Evolutionary conservation across 2,888 invertebrate species (phyloP).

Genomic region (Stomorhina lunata): DNA sequence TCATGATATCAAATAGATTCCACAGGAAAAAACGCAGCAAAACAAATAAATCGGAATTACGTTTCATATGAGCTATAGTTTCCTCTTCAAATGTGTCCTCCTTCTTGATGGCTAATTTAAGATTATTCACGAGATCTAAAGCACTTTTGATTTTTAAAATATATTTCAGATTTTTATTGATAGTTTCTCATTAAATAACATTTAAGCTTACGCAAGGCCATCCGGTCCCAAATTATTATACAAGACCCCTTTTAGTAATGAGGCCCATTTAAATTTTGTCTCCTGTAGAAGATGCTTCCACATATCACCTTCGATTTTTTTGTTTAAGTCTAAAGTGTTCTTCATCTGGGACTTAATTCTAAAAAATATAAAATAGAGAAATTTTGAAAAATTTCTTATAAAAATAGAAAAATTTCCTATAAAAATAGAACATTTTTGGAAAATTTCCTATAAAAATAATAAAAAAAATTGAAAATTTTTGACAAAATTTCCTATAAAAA

Average conservation of each 20-base stretch:
- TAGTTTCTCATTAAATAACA: too few relatives aligned
- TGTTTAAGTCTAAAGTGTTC: conserved; percentile 73
- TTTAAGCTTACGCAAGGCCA: conserved; percentile 71
- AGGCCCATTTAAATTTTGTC: conserved; percentile 72
- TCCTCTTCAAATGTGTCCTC: conserved; percentile 67
- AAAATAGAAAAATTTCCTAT: too few relatives aligned
- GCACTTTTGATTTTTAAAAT: too few relatives aligned
- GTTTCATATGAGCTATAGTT: conserved; percentile 67
- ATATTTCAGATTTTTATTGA: too few relatives aligned
- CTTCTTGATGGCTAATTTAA: conserved; percentile 65
- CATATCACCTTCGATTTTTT: conserved; percentile 72
- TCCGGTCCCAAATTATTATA: conserved; percentile 74
- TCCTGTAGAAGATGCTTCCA: conserved; percentile 71
- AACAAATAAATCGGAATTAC: conserved; percentile 71
- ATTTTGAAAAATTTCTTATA: too few relatives aligned
- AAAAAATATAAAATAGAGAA: too few relatives aligned
- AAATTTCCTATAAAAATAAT: too few relatives aligned
- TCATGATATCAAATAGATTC: conserved; percentile 74
- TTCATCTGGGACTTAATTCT: conserved; percentile 75
- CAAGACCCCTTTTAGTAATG: conserved; percentile 70
- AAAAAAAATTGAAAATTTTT: too few relatives aligned
- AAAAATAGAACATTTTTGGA: too few relatives aligned
- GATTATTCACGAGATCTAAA: conserved; percentile 69
- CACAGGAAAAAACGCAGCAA: conserved; percentile 73
- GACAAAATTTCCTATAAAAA: too few relatives aligned